These are phyloP conservation scores for Neodiprion fabricii DNA, from an alignment of 1,140 invertebrate species.

Conservation along the genomic window DNA sequence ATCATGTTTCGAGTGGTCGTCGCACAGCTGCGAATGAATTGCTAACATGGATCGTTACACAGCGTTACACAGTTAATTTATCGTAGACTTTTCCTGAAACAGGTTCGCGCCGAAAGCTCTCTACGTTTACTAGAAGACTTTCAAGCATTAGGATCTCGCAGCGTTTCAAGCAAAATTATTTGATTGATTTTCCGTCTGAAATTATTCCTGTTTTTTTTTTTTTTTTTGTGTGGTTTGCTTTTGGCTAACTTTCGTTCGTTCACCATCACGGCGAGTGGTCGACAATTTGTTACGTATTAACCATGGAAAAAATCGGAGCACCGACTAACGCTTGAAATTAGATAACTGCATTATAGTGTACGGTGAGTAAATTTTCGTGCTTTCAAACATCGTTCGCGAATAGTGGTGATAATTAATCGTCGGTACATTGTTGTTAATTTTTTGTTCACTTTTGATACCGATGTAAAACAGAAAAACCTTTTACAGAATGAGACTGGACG, in stretches of 20 bases:
- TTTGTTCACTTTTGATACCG: not conserved
- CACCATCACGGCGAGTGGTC: not conserved
- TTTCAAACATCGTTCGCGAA: not conserved
- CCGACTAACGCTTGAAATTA: not conserved
- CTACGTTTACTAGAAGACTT: constrained; percentile 32
- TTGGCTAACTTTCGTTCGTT: constrained; percentile 10
- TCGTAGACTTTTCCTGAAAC: not conserved
- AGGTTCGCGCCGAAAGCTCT: constrained; percentile 32
- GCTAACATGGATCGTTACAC: constrained; percentile 10
- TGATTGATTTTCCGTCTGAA: not conserved
- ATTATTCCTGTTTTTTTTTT: not conserved
- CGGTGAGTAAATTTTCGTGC: not conserved
- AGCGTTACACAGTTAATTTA: constrained; percentile 10
- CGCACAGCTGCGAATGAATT: not conserved
- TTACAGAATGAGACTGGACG: constrained; percentile 22
- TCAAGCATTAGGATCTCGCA: not conserved
- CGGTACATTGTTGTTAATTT: not conserved
- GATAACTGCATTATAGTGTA: constrained; percentile 14
- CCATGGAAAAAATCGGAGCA: not conserved
- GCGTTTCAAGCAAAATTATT: not conserved
- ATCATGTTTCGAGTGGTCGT: constrained; percentile 9
- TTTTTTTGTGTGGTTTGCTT: constrained; percentile 7
- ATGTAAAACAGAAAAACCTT: not conserved
- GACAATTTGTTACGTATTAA: constrained; percentile 9
- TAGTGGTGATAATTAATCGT: not conserved